phyloP scores from a whole-genome alignment of 2,888 invertebrate genomes.

The Chelonus formosanus region DNA sequence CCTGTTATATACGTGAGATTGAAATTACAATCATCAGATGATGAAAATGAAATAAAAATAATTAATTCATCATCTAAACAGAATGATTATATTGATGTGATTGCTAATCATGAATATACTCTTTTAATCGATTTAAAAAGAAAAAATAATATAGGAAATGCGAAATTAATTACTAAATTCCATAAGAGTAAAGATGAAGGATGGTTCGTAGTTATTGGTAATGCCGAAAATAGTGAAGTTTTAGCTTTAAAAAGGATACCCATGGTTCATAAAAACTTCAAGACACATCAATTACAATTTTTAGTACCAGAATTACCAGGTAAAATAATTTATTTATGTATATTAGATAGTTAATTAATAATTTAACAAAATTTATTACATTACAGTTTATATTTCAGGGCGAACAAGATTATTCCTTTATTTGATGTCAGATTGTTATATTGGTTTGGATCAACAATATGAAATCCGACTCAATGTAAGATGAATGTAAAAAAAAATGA shows the following conservation, averaged over 20 bases:
- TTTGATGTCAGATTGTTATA: conserved; percentile 90
- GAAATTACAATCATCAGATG: conserved; percentile 44
- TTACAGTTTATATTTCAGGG: conserved; percentile 68
- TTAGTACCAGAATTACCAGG: conserved; percentile 70
- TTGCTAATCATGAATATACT: conserved; percentile 72
- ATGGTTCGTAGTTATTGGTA: conserved; percentile 91
- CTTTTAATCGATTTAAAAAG: conserved; percentile 70
- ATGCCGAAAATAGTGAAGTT: conserved; percentile 75
- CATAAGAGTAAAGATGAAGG: conserved; percentile 95
- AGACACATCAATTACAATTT: conserved; percentile 70
- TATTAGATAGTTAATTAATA: conserved; percentile 19
- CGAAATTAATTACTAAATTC: conserved; percentile 84
- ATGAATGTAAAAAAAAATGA: background rate
- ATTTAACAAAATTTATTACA: conserved; percentile 15
- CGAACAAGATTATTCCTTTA: conserved; percentile 82
- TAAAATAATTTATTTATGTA: conserved; percentile 43
- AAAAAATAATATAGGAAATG: conserved; percentile 68
- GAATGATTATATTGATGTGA: conserved; percentile 45
- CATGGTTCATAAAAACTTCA: conserved; percentile 66
- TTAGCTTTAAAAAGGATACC: conserved; percentile 82
- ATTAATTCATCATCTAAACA: conserved; percentile 41
- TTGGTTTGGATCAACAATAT: conserved; percentile 93
- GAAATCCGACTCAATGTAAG: conserved; percentile 57
- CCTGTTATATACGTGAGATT: conserved; percentile 56
- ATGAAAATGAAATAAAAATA: conserved; percentile 26